Conservation (phyloP, 2,113 vertebrate genomes). For the Misgurnus anguillicaudatus region DNA sequence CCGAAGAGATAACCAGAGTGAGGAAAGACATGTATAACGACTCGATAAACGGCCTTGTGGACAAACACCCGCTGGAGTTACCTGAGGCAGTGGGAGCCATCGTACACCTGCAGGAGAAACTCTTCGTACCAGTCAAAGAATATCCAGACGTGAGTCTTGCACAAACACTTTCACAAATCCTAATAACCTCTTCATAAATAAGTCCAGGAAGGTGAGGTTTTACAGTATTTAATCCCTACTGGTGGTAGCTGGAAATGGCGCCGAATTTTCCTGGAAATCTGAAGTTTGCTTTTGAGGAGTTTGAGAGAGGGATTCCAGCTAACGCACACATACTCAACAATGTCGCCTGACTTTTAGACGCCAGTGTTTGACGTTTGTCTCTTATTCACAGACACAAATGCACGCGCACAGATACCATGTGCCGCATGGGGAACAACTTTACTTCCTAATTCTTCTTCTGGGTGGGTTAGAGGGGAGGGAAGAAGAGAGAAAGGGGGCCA, state of each 20-base stretch:
- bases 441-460: constrained; percentile 60
- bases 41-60: constrained; percentile 79
- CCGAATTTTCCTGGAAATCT: background rate
- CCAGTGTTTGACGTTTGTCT: constrained; percentile 23
- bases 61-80: constrained; percentile 79
- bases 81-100: constrained; percentile 77
- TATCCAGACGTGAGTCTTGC: constrained; percentile 78
- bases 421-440: constrained; percentile 53
- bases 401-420: constrained; percentile 24
- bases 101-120: constrained; percentile 82
- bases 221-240: background rate
- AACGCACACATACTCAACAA: background rate
- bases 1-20: constrained; percentile 83
- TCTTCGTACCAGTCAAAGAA: constrained; percentile 83
- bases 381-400: constrained; percentile 9
- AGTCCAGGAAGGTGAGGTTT: background rate
- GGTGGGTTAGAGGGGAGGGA: constrained; percentile 46
- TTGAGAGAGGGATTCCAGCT: background rate
- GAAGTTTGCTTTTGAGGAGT: background rate
- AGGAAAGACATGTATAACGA: constrained; percentile 85
- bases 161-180: background rate
- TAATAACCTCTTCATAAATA: too few species aligned
- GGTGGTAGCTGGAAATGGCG: background rate
- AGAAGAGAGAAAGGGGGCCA: constrained; percentile 53
- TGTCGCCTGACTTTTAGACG: background rate